Evolutionary conservation across 2,797 vertebrate genomes (phyloP).

Genomic region (Peromyscus aztecus): DNA sequence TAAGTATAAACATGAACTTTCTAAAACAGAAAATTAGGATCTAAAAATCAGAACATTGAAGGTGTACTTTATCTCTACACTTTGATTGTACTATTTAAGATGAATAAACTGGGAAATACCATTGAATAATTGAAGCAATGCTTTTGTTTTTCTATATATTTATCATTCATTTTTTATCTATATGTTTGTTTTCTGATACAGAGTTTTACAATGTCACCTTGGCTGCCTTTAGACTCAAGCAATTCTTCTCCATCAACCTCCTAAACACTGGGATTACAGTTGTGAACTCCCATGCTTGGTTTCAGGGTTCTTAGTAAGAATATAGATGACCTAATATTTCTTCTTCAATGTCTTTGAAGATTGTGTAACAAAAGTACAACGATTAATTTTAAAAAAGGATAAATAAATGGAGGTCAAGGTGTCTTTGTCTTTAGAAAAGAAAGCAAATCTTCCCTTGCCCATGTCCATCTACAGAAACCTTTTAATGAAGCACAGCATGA

Average conservation of each 20-base stretch:
- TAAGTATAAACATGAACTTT: slow-evolving; percentile 58
- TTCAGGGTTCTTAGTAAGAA: background rate
- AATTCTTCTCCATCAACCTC: background rate
- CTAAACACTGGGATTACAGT: background rate
- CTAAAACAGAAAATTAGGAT: slow-evolving; percentile 49
- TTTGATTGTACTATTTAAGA: slow-evolving; percentile 8
- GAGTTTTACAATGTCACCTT: background rate
- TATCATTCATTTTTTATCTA: background rate
- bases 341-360: slow-evolving; percentile 29
- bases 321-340: background rate
- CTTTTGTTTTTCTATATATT: background rate
- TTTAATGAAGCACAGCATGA: background rate
- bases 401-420: background rate
- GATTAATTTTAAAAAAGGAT: slow-evolving; percentile 26
- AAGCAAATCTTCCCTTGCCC: background rate
- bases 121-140: background rate
- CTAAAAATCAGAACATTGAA: slow-evolving; percentile 48
- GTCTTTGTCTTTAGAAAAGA: slow-evolving; percentile 14
- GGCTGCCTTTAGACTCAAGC: background rate
- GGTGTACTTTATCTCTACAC: background rate
- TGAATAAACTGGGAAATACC: slow-evolving; percentile 32
- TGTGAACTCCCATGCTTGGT: background rate
- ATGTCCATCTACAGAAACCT: background rate
- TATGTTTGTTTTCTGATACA: background rate
- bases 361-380: background rate